These are phyloP conservation scores for Ariolimax columbianus DNA, from an alignment of 2,888 invertebrate genomes.

Conservation along the genomic window DNA sequence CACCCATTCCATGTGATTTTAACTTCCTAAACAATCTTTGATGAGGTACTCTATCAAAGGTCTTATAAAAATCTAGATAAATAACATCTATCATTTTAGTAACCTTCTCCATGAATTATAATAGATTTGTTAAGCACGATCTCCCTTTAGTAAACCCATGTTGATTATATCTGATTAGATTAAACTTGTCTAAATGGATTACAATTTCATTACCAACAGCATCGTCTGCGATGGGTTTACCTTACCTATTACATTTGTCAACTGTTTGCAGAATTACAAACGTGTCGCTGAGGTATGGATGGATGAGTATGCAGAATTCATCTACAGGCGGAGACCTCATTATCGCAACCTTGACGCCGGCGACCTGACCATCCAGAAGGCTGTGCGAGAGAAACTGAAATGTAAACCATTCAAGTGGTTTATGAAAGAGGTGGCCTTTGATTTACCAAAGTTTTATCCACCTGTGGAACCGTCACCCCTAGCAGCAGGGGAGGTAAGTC, in stretches of 20 bases:
- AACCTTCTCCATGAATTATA: too few species aligned
- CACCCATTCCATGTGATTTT: too few species aligned
- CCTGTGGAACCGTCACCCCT: conserved; percentile 90
- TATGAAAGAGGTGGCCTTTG: conserved; percentile 94
- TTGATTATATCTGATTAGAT: too few species aligned
- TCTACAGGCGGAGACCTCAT: conserved; percentile 89
- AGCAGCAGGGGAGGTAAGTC: conserved; percentile 86
- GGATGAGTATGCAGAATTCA: conserved; percentile 94
- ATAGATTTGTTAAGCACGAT: too few species aligned
- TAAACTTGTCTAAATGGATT: too few species aligned
- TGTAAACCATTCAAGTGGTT: conserved; percentile 98
- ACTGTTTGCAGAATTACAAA: conserved; percentile 87
- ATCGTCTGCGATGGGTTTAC: too few species aligned
- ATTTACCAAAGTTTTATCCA: conserved; percentile 91
- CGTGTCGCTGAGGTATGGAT: conserved; percentile 98
- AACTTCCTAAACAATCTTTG: too few species aligned
- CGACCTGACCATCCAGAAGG: conserved; percentile 87
- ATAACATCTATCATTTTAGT: too few species aligned
- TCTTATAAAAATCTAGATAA: too few species aligned
- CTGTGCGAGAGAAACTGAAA: conserved; percentile 85
- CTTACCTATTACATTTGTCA: neutral
- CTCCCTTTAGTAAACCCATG: too few species aligned
- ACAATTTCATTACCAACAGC: too few species aligned
- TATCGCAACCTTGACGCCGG: conserved; percentile 86
- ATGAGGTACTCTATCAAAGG: too few species aligned